phyloP scores from a whole-genome alignment of 2,797 vertebrate species.

The Hydrophis major region DNA sequence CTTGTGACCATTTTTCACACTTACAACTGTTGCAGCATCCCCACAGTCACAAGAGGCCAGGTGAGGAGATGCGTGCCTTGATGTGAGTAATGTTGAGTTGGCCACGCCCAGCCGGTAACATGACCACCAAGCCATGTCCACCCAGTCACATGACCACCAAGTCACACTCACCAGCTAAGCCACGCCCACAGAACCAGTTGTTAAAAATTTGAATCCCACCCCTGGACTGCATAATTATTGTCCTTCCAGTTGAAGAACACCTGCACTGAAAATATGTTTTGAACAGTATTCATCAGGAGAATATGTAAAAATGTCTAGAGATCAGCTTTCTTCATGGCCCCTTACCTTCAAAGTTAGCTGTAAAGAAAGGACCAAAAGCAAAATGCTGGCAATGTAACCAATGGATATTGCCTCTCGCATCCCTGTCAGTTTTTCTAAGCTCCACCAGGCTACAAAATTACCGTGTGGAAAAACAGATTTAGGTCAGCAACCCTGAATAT shows the following conservation, averaged over 20 bases:
- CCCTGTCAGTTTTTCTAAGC: conserved; percentile 59
- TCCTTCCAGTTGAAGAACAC: background rate
- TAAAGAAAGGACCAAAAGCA: conserved; percentile 43
- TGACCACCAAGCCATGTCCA: no score
- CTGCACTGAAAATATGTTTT: background rate
- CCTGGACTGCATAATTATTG: background rate
- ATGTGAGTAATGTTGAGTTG: no score
- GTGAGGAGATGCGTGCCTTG: no score
- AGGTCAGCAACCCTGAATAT: conserved; percentile 69
- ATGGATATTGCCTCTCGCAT: conserved; percentile 58
- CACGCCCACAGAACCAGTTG: no score
- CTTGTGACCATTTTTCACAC: no score
- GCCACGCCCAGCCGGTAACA: no score
- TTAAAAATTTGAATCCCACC: no score
- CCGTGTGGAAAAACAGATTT: conserved; percentile 65
- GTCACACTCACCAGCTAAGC: no score
- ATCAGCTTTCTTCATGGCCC: background rate
- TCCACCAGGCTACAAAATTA: conserved; percentile 55
- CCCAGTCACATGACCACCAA: no score
- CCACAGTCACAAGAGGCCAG: no score
- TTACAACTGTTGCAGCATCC: no score
- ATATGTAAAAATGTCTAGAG: background rate
- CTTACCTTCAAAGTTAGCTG: background rate
- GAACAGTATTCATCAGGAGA: background rate
- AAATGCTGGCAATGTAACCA: conserved; percentile 29